Evolutionary conservation across 2,797 vertebrate species (phyloP), one percentile per base, ranked within the genome.

Genomic region (Coluber constrictor): DNA sequence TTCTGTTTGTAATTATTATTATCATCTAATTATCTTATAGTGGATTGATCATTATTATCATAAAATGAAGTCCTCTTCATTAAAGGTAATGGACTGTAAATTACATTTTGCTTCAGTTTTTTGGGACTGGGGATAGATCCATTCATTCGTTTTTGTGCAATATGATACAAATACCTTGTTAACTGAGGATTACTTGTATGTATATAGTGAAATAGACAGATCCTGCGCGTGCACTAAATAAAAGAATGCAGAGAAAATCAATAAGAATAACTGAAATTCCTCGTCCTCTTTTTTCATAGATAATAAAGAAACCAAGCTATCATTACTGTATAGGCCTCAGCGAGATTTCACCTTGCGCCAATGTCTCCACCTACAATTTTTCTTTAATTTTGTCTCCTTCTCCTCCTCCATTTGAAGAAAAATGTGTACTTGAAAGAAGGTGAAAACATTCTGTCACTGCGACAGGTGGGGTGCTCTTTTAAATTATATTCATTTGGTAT

Each of bases 381-480:
- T 83, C 12, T 59, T 37, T 43, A 29, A 25, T 29, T 29, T 29
- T 90, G 18, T 11, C 27, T 63, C 29, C 29, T 66, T 2, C 63
- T 70, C n/a, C 63, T 70, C 15, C n/a, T 70, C 0, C 5, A 25
- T 43, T 37, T 90, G 43, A 29, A 29, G 20, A 74, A 83, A 29
- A 54, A 43, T 70, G 12, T 16, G 25, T 7, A 54, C 9, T 37
- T 88, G 66, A 91, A 88, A 86, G 29, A 32, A 63, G n/a, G 56
- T 60, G 86, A 56, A 57, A 61, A 83, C 90, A 20, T 61, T 16
- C 51, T 60, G 60, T 83, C 16, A 88, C n/a, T 91, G 86, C 9
- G 15, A 91, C 90, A 93, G 92, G 92, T 93, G 90, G 86, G 56
- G 15, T 93, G 66, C 70, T 93, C 90, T 89, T 93, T 89, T 93